Percentiles rank a stretch among this genome's conserved stretches.
These are phyloP conservation scores for Rhynchopsitta pachyrhyncha DNA, from an alignment of 2,113 vertebrate genomes.

Conservation along the genomic window DNA sequence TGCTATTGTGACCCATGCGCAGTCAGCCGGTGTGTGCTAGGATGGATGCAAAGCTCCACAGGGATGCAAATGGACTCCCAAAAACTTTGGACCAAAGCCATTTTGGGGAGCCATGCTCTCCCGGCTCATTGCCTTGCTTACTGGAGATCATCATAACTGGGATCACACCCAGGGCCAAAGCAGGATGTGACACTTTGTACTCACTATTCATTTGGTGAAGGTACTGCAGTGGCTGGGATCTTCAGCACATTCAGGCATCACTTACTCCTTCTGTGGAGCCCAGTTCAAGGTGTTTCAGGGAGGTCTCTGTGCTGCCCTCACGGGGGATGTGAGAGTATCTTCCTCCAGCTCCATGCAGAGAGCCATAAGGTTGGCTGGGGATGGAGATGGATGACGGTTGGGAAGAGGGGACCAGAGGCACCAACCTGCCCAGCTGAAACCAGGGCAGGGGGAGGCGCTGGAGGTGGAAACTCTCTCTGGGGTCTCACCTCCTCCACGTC, in stretches of 20 bases:
- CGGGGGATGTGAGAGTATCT: neutral
- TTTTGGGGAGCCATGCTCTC: neutral
- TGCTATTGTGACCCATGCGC: neutral
- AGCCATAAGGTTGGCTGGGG: neutral
- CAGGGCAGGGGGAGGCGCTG: neutral
- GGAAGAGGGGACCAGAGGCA: neutral
- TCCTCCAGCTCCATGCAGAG: neutral
- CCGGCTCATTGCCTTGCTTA: neutral
- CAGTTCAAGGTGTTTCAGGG: neutral
- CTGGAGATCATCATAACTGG: neutral
- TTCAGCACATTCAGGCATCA: neutral
- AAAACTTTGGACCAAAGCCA: neutral
- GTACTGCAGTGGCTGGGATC: neutral
- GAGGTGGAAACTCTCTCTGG: neutral
- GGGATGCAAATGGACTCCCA: neutral
- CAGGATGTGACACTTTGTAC: fast-evolving
- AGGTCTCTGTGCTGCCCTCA: neutral
- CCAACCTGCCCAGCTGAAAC: neutral
- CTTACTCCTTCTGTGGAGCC: neutral
- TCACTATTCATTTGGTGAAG: neutral
- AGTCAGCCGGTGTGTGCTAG: fast-evolving
- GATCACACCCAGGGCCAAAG: neutral
- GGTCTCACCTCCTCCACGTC: neutral
- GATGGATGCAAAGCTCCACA: neutral
- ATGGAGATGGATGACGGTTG: neutral